Conservation (phyloP, 2,888 invertebrate genomes). For the Ennomos fuscantarius region DNA sequence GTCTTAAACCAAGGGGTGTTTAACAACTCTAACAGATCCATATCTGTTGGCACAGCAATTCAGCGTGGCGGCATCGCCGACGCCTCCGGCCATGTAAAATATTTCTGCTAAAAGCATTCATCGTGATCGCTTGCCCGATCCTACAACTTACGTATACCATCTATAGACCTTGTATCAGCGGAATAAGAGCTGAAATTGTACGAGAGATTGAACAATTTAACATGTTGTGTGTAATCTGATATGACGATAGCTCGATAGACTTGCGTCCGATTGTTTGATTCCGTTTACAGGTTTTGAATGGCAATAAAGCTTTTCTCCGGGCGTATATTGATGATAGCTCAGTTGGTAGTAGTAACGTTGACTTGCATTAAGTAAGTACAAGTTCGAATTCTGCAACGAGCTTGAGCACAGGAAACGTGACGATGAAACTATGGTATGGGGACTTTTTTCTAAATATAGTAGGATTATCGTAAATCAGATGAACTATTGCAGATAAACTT, state of each 20-base stretch:
- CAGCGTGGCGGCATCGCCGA: conserved; percentile 69
- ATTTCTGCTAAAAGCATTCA: conserved; percentile 84
- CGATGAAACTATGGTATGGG: too few relatives aligned
- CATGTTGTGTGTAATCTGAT: conserved; percentile 76
- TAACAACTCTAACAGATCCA: conserved; percentile 60
- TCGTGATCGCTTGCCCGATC: conserved; percentile 81
- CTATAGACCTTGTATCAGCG: conserved; percentile 47
- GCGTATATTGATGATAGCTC: too few relatives aligned
- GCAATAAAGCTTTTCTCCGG: conserved; percentile 47
- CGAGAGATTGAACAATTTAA: conserved; percentile 57
- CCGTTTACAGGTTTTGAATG: conserved; percentile 59
- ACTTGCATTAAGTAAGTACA: too few relatives aligned
- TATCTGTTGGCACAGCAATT: conserved; percentile 81
- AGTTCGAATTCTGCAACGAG: too few relatives aligned
- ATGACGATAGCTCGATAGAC: conserved; percentile 73
- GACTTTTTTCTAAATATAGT: too few relatives aligned
- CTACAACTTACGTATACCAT: conserved; percentile 53
- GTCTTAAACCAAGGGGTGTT: conserved; percentile 23
- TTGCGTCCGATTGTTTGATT: conserved; percentile 72
- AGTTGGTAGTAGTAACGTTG: too few relatives aligned
- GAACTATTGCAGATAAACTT: too few relatives aligned
- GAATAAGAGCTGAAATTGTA: conserved; percentile 52
- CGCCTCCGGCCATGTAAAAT: conserved; percentile 82
- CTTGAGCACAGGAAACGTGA: too few relatives aligned
- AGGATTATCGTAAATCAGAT: too few relatives aligned